phyloP scores from a whole-genome alignment of 1,140 invertebrate genomes.

The Anadara kagoshimensis region DNA sequence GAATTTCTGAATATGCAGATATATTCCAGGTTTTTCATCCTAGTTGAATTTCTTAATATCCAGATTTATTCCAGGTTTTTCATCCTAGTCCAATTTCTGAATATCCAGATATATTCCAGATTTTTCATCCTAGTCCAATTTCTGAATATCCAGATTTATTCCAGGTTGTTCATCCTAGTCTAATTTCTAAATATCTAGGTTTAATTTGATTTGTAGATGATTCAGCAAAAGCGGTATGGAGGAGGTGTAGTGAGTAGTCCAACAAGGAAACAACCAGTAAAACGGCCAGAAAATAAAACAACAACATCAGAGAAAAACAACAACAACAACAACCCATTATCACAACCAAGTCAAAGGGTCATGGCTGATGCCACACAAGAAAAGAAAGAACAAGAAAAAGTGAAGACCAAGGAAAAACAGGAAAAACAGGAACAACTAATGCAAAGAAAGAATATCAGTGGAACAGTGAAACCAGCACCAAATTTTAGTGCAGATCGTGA shows the following conservation, averaged over 20 bases:
- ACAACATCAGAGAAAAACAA: not conserved
- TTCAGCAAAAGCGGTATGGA: conserved; percentile 2
- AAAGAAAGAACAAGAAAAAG: conserved; percentile 35
- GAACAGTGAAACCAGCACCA: conserved; percentile 50
- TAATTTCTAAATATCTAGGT: too few species aligned
- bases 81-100: too few species aligned
- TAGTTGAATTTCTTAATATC: too few species aligned
- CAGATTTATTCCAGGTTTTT: too few species aligned
- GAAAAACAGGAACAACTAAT: conserved; percentile 56
- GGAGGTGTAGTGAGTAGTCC: conserved; percentile 54
- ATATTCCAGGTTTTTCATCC: too few species aligned
- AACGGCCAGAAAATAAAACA: not conserved
- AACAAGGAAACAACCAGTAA: not conserved
- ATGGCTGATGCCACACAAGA: conserved; percentile 28
- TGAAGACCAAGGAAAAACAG: conserved; percentile 21
- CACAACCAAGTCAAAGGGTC: conserved; percentile 26
- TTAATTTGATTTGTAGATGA: not conserved
- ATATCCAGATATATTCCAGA: too few species aligned
- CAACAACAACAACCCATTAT: conserved; percentile 34
- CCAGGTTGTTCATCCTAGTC: too few species aligned
- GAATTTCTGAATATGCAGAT: too few species aligned
- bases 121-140: too few species aligned
- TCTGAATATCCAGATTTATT: too few species aligned
- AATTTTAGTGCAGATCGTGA: conserved; percentile 67
- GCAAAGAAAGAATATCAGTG: conserved; percentile 63